Evolutionary conservation across 2,797 vertebrate species (phyloP), one percentile per base, ranked within the genome.

Genomic region (Choloepus didactylus): DNA sequence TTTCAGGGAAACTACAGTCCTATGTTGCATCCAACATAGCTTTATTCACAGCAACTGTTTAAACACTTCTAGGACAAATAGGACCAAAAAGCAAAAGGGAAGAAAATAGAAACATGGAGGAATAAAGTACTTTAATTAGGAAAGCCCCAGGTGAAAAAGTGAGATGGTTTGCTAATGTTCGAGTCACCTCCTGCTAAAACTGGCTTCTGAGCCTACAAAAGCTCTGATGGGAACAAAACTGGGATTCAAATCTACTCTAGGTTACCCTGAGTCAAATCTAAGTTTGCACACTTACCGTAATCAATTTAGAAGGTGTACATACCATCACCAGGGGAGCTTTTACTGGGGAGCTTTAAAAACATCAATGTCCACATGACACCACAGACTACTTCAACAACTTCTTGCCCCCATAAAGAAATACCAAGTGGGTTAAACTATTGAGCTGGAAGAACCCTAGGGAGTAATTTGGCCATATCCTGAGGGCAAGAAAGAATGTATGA

Each of bases 401-500:
- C 82, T 69, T 83, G 46, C 70, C 35, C 35, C 51, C 18, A 75
- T 70, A 54, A 83, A 95, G 67, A 94, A 83, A 93, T 41, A 80
- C 16, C 85, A 79, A 67, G 25, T 86, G 51, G n/a, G 73, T n/a
- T 44, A 82, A 44, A 73, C 27, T 85, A 49, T 14, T 73, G 38
- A 92, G 46, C 23, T 91, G 19, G 29, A 91, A 90, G 93, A 94
- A 89, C 62, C 12, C 41, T 51, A 41, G 64, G 62, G 56, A 94
- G 81, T 94, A 51, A 72, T 82, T 54, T 88, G 6, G 7, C 85
- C 35, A 85, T 6, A 35, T 35, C 35, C 38, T 60, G 38, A 87
- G n/a, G 51, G 23, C 35, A 86, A 92, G 64, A 91, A 91, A 83
- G 64, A 82, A 14, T 41, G 12, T 12, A n/a, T 67, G 38, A 29